phyloP scores from a whole-genome alignment of 64 coral and sea anemone species.

The Montipora capricornis region DNA sequence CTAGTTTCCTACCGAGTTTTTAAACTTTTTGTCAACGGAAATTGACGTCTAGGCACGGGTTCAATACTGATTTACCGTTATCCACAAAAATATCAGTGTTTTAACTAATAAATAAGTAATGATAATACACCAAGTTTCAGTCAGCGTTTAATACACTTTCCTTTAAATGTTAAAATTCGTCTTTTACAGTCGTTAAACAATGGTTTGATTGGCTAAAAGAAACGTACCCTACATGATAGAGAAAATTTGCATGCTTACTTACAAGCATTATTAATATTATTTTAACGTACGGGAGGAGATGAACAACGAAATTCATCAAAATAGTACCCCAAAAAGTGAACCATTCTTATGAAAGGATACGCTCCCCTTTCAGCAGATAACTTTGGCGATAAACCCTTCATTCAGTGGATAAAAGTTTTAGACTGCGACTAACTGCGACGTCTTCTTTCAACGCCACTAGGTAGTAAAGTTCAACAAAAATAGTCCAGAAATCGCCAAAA shows the following conservation, averaged over 20 bases:
- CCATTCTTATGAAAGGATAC: background rate
- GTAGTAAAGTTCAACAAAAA: no score
- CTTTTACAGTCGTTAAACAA: background rate
- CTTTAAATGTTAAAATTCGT: background rate
- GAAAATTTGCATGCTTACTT: background rate
- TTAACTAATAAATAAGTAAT: no score
- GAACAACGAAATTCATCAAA: slow-evolving; percentile 19
- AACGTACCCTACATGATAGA: background rate
- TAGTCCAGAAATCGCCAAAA: no score
- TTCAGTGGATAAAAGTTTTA: no score
- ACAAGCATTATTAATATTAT: background rate
- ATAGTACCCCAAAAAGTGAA: background rate
- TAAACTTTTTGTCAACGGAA: no score
- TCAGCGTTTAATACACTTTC: background rate
- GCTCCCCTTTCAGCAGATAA: background rate
- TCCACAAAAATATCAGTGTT: no score
- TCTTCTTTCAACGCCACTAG: no score
- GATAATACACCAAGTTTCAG: background rate
- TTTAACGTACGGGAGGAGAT: background rate
- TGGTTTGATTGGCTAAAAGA: background rate
- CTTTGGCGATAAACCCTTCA: background rate
- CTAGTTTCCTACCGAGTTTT: no score
- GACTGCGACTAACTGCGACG: no score
- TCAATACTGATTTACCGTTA: no score
- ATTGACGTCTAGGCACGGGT: no score